These are phyloP conservation scores for Ptyas mucosa DNA, from an alignment of 2,113 vertebrate species.

Conservation along the genomic window DNA sequence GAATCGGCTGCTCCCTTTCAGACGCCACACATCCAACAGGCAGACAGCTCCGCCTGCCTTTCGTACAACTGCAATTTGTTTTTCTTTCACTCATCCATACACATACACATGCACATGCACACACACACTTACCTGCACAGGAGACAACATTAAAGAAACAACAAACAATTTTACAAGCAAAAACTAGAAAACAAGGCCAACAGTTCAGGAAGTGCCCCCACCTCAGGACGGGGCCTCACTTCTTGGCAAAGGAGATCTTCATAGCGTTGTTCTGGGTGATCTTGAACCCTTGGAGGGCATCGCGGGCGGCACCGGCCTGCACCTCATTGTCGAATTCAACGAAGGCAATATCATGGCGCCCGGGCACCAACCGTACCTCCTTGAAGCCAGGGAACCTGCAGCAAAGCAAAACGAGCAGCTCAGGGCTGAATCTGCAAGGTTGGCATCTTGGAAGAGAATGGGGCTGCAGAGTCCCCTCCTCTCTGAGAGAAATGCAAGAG, in stretches of 20 bases:
- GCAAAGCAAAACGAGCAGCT: fast-evolving
- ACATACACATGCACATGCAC: background rate
- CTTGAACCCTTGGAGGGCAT: slow-evolving; percentile 87
- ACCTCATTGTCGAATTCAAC: slow-evolving; percentile 95
- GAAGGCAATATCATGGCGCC: slow-evolving; percentile 90
- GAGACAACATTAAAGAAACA: background rate
- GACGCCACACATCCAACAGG: background rate
- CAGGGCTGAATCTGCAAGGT: too few relatives aligned
- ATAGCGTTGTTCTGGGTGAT: slow-evolving; percentile 90
- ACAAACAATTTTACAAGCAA: background rate
- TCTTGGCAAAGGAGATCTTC: slow-evolving; percentile 96
- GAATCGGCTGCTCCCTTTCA: slow-evolving; percentile 2
- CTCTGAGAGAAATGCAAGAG: too few relatives aligned
- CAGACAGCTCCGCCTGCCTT: background rate
- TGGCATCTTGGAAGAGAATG: too few relatives aligned
- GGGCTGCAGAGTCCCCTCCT: background rate
- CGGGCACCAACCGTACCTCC: slow-evolving; percentile 88
- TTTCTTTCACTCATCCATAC: background rate
- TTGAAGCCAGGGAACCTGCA: slow-evolving; percentile 91
- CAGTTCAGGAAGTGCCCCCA: background rate
- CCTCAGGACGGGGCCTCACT: slow-evolving; percentile 59
- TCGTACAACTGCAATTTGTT: too few relatives aligned
- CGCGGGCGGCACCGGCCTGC: slow-evolving; percentile 84
- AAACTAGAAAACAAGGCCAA: background rate
- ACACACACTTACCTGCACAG: background rate